Evolutionary conservation across 1,140 invertebrate species (phyloP).

Genomic region (Alviniconcha marisindica): DNA sequence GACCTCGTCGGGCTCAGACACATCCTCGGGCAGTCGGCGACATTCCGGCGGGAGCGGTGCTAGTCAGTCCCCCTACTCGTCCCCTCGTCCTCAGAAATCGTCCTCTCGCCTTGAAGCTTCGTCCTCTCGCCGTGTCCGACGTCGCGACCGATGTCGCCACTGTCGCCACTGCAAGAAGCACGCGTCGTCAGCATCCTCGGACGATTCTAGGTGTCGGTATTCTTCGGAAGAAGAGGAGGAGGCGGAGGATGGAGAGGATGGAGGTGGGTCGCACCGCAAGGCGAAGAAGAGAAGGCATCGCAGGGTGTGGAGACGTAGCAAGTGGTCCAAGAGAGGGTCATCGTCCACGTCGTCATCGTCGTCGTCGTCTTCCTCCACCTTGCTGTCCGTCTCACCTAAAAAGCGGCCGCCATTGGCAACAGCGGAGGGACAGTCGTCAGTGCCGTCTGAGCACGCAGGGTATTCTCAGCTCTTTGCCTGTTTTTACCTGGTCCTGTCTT

Average conservation of each 20-base stretch:
- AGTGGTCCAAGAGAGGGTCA: neutral
- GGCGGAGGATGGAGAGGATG: neutral
- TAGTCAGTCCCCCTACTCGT: neutral
- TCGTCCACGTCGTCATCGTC: constrained; percentile 18
- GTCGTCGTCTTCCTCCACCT: neutral
- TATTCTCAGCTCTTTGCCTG: neutral
- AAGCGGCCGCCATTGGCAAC: neutral
- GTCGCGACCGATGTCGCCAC: constrained; percentile 23
- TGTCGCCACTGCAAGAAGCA: constrained; percentile 39
- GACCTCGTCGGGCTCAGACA: neutral
- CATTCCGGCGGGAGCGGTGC: neutral
- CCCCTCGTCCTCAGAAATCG: neutral
- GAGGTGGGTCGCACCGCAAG: neutral
- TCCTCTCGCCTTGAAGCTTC: neutral
- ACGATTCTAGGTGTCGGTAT: constrained; percentile 18
- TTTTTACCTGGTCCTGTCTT: neutral
- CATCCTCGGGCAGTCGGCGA: neutral
- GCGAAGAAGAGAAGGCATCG: constrained; percentile 1
- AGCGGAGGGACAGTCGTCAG: neutral
- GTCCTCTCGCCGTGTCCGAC: neutral
- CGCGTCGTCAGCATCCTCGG: constrained; percentile 40
- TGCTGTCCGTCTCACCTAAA: neutral
- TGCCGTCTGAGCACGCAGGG: neutral
- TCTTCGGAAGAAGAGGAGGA: neutral
- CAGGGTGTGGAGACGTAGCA: constrained; percentile 1